Conservation (phyloP, 1,140 invertebrate genomes). For the Drosophila parabipectinata region DNA sequence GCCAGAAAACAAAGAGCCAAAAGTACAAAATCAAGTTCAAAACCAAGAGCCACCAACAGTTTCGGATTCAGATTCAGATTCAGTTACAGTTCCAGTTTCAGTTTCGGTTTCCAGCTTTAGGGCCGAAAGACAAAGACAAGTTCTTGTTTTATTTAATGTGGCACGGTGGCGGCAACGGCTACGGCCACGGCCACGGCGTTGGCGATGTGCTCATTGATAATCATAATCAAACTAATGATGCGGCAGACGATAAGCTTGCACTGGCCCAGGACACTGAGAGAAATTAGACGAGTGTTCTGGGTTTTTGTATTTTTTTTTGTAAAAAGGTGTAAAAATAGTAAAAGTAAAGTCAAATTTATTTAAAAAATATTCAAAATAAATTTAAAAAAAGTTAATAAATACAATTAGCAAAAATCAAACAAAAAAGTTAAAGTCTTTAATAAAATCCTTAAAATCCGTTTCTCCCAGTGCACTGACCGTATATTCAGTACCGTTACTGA, state of each 20-base stretch:
- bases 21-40: conserved; percentile 15
- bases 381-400: too few relatives aligned
- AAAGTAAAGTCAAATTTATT: too few relatives aligned
- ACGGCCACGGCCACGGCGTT: conserved; percentile 35
- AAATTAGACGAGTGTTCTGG: background rate
- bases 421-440: too few relatives aligned
- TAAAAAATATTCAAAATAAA: too few relatives aligned
- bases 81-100: too few relatives aligned
- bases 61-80: background rate
- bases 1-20: conserved; percentile 9
- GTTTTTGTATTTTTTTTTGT: too few relatives aligned
- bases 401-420: too few relatives aligned
- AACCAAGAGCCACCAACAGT: conserved; percentile 7
- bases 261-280: conserved; percentile 16
- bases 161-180: conserved; percentile 35
- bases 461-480: conserved; percentile 2
- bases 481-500: background rate
- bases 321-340: too few relatives aligned
- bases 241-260: conserved; percentile 70
- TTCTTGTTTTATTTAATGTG: conserved; percentile 56
- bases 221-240: conserved; percentile 82
- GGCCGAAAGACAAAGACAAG: conserved; percentile 39
- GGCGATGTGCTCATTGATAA: conserved; percentile 79
- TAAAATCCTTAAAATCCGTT: background rate
- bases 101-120: conserved; percentile 11